phyloP scores from a whole-genome alignment of 2,113 vertebrate species.

The Polypterus bichir region DNA sequence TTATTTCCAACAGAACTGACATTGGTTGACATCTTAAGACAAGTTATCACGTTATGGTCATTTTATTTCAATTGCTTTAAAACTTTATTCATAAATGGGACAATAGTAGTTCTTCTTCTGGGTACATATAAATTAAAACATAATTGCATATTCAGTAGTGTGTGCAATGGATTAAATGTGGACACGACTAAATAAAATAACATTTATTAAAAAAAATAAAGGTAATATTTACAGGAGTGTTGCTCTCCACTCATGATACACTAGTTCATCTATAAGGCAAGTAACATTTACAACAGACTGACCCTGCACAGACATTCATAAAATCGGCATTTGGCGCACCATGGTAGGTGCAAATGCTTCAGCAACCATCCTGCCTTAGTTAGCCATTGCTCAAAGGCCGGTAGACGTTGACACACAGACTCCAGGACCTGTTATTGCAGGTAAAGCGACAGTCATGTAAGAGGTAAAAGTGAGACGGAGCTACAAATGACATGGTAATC shows the following conservation, averaged over 20 bases:
- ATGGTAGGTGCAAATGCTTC: slow-evolving; percentile 21
- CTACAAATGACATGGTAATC: no score
- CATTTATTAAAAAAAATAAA: slow-evolving; percentile 42
- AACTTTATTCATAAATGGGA: slow-evolving; percentile 55
- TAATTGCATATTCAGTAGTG: slow-evolving; percentile 83
- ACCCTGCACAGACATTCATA: slow-evolving; percentile 39
- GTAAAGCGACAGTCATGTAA: no score
- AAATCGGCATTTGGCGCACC: slow-evolving; percentile 34
- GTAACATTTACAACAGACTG: slow-evolving; percentile 44
- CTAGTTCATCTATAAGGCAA: slow-evolving; percentile 59
- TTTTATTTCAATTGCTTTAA: slow-evolving; percentile 51
- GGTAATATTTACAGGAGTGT: slow-evolving; percentile 51
- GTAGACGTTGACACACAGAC: no score
- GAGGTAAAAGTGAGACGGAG: no score
- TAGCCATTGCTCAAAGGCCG: no score
- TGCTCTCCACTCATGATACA: slow-evolving; percentile 35
- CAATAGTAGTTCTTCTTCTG: slow-evolving; percentile 25
- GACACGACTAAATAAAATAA: slow-evolving; percentile 31
- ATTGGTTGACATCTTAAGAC: slow-evolving; percentile 46
- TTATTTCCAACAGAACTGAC: slow-evolving; percentile 69
- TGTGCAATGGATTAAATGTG: slow-evolving; percentile 42
- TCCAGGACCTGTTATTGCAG: no score
- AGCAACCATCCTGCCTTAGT: slow-evolving; percentile 12
- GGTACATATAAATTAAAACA: slow-evolving; percentile 47
- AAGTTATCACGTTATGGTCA: slow-evolving; percentile 54